Conservation (phyloP, 1,140 invertebrate species). For the Drosophila trapezifrons region DNA sequence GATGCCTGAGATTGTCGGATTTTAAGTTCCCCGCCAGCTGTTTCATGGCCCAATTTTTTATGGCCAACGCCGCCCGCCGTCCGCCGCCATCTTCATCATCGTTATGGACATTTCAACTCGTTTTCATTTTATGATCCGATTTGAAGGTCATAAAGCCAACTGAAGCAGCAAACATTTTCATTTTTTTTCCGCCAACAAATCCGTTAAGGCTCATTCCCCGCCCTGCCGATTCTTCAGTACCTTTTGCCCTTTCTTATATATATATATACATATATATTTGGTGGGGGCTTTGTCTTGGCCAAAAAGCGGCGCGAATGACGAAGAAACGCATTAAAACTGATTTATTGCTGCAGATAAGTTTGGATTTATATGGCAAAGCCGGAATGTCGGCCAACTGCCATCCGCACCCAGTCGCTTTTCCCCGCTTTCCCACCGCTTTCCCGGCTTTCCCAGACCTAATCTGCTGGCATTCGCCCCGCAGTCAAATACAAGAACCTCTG, state of each 20-base stretch:
- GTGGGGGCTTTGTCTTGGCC: conserved; percentile 36
- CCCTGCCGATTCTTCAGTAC: background rate
- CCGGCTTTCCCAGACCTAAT: conserved; percentile 12
- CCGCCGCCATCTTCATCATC: conserved; percentile 8
- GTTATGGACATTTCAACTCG: conserved; percentile 47
- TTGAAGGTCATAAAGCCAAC: conserved; percentile 45
- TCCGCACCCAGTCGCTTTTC: background rate
- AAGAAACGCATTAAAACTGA: conserved; percentile 76
- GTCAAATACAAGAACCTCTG: conserved; percentile 17
- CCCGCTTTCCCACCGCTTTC: background rate
- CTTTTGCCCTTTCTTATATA: background rate
- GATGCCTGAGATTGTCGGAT: background rate
- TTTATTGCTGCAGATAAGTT: conserved; percentile 78
- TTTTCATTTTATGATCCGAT: conserved; percentile 48
- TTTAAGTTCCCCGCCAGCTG: conserved; percentile 10
- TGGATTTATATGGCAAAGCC: conserved; percentile 69
- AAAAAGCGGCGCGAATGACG: conserved; percentile 40
- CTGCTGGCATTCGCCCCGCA: conserved; percentile 33
- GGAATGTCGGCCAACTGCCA: conserved; percentile 18
- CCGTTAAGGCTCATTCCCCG: conserved; percentile 21
- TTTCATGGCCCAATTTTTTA: conserved; percentile 17
- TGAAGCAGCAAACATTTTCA: conserved; percentile 5
- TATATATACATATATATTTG: no score
- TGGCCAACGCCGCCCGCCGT: background rate
- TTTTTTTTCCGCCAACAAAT: conserved; percentile 34